Percentiles rank a stretch among this genome's conserved stretches.
Conservation (phyloP, 1,140 invertebrate genomes). For the Micrasema longulum region DNA sequence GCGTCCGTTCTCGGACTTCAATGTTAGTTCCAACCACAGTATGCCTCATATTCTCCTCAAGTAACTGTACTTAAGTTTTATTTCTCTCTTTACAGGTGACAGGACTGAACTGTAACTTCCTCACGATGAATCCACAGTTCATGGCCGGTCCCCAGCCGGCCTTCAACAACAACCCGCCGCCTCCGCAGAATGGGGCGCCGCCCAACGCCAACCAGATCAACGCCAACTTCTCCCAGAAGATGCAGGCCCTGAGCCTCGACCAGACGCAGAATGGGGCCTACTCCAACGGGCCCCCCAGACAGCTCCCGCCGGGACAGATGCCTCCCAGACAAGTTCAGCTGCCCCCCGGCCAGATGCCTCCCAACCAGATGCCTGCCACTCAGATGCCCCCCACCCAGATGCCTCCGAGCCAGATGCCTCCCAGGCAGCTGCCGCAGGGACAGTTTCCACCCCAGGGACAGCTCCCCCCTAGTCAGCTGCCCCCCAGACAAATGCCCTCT, state of each 20-base stretch:
- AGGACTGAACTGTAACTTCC: not conserved
- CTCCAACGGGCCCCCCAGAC: slow-evolving; percentile 37
- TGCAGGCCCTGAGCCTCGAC: slow-evolving; percentile 63
- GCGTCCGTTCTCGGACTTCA: too few species aligned
- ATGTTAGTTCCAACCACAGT: too few species aligned
- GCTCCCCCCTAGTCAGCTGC: slow-evolving; percentile 38
- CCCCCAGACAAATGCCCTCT: slow-evolving; percentile 28
- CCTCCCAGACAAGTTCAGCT: too few species aligned
- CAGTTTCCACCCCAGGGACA: slow-evolving; percentile 38
- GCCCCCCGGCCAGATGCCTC: slow-evolving; percentile 19
- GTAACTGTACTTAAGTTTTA: too few species aligned
- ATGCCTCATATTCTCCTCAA: too few species aligned
- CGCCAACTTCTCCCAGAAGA: slow-evolving; percentile 62
- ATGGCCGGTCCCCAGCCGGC: slow-evolving; percentile 64
- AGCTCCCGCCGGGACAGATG: slow-evolving; percentile 29
- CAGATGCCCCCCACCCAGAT: slow-evolving; percentile 49
- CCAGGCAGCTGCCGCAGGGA: slow-evolving; percentile 42
- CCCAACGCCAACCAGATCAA: slow-evolving; percentile 56
- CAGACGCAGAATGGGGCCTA: slow-evolving; percentile 54
- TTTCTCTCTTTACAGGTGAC: slow-evolving; percentile 4
- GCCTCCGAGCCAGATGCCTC: slow-evolving; percentile 46
- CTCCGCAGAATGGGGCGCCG: slow-evolving; percentile 60
- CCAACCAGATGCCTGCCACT: slow-evolving; percentile 27
- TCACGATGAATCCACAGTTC: slow-evolving; percentile 56
- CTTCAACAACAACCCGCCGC: slow-evolving; percentile 62